These are phyloP conservation scores for Protodeltote pygarga DNA, from an alignment of 2,888 invertebrate species.

Conservation along the genomic window DNA sequence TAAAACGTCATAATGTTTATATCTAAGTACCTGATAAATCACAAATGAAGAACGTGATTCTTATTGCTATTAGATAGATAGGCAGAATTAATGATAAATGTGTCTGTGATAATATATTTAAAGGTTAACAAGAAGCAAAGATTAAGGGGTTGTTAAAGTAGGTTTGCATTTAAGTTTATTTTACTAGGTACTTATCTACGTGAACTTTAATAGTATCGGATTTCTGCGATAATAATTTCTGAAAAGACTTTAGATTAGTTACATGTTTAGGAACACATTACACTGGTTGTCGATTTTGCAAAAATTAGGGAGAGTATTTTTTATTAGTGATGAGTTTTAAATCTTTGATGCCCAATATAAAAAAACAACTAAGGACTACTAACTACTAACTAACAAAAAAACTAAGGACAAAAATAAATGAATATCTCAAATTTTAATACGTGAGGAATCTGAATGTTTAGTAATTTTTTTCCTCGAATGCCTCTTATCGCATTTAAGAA, in stretches of 20 bases:
- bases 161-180: slow-evolving; percentile 3
- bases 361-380: no score
- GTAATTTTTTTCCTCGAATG: slow-evolving; percentile 35
- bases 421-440: slow-evolving; percentile 57
- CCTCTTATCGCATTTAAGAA: slow-evolving; percentile 29
- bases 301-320: no score
- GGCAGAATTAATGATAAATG: slow-evolving; percentile 22
- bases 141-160: slow-evolving; percentile 19
- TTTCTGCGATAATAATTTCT: not conserved
- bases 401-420: slow-evolving; percentile 58
- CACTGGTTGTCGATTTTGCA: no score
- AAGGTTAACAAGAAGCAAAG: slow-evolving; percentile 22
- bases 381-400: no score
- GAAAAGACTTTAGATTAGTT: not conserved
- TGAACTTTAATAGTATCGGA: no score
- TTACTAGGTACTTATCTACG: no score
- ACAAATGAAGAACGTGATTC: slow-evolving; percentile 39
- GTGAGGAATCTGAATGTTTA: slow-evolving; percentile 53
- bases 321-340: no score
- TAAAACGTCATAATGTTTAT: slow-evolving; percentile 8
- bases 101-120: slow-evolving; percentile 19
- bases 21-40: slow-evolving; percentile 33
- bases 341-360: no score
- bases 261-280: no score
- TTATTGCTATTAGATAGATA: slow-evolving; percentile 19